Percentiles rank a stretch among this genome's conserved stretches.
Evolutionary conservation across 1,140 invertebrate species (phyloP).

Genomic region (Orius laevigatus): DNA sequence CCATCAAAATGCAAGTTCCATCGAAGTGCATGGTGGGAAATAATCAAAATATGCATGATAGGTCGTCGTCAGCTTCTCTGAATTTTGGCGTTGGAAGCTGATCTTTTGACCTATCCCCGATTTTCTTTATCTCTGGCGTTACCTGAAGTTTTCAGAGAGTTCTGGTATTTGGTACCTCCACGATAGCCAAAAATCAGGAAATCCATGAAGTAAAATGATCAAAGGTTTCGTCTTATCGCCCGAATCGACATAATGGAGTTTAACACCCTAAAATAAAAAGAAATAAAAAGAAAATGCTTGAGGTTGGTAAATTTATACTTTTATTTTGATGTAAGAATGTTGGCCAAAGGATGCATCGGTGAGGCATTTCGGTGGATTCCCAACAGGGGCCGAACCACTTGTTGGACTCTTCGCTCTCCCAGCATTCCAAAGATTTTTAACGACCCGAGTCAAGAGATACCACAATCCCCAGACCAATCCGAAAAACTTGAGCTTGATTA

Average conservation of each 20-base stretch:
- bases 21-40: too few relatives aligned
- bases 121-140: too few relatives aligned
- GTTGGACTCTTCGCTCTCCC: constrained; percentile 26
- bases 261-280: constrained; percentile 38
- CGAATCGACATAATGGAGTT: constrained; percentile 58
- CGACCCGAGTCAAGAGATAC: constrained; percentile 30
- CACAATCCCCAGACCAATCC: constrained; percentile 30
- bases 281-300: not conserved
- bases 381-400: constrained; percentile 27
- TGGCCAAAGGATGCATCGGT: constrained; percentile 38
- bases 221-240: constrained; percentile 39
- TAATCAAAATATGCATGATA: too few relatives aligned
- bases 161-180: constrained; percentile 46
- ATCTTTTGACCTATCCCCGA: too few relatives aligned
- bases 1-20: too few relatives aligned
- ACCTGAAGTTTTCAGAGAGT: constrained; percentile 36
- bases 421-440: constrained; percentile 34
- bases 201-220: constrained; percentile 54
- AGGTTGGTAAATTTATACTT: constrained; percentile 29
- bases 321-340: constrained; percentile 46
- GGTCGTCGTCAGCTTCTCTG: too few relatives aligned
- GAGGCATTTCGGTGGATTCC: constrained; percentile 41
- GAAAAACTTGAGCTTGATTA: constrained; percentile 5
- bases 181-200: constrained; percentile 58
- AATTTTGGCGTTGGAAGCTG: too few relatives aligned